Evolutionary conservation across 2,113 vertebrate genomes (phyloP).

Genomic region (Athene noctua): DNA sequence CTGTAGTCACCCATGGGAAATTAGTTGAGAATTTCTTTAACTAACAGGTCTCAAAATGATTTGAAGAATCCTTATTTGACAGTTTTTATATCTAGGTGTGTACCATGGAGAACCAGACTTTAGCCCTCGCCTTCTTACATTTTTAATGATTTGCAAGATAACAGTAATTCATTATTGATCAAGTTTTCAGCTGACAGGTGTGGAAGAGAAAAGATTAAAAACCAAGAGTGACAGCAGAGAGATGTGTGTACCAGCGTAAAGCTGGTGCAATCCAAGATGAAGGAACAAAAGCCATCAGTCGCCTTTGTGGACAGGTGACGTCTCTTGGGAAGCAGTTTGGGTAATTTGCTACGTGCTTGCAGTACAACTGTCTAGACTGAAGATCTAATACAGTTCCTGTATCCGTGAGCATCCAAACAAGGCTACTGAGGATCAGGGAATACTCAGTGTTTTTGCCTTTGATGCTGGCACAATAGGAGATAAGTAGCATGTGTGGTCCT

Average conservation of each 20-base stretch:
- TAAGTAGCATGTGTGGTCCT: background rate
- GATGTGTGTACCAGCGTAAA: rapidly evolving
- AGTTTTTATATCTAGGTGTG: background rate
- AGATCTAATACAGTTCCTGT: background rate
- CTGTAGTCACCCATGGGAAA: background rate
- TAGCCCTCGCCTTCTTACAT: background rate
- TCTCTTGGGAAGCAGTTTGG: background rate
- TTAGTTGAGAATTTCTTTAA: background rate
- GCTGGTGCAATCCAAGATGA: background rate
- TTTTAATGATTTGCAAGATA: background rate
- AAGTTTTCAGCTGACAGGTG: background rate
- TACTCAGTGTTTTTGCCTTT: background rate
- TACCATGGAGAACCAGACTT: background rate
- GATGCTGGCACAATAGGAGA: rapidly evolving
- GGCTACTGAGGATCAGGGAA: background rate
- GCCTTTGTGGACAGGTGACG: rapidly evolving
- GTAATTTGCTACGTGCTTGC: background rate
- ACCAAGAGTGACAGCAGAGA: background rate
- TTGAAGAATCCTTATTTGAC: background rate
- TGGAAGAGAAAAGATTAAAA: background rate
- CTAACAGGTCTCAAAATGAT: background rate
- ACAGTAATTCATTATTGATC: background rate
- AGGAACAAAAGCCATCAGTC: background rate
- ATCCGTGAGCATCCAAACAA: background rate
- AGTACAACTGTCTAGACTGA: rapidly evolving